Percentiles rank a stretch among this genome's conserved stretches.
Conservation (phyloP, 2,797 vertebrate species). For the Merluccius polli region DNA sequence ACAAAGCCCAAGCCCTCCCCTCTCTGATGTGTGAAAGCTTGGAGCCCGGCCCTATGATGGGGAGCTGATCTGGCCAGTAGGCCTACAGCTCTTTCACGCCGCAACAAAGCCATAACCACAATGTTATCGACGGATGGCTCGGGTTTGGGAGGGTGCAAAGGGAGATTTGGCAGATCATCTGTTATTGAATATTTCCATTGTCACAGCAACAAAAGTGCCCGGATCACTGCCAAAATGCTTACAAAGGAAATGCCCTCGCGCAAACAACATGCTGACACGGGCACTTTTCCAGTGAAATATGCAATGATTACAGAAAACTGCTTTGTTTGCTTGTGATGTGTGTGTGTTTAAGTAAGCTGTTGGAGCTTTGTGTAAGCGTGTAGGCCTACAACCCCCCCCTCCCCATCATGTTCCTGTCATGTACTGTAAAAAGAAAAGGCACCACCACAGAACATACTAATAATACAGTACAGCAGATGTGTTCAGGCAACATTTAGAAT, state of each 20-base stretch:
- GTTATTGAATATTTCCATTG: conserved; percentile 71
- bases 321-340: conserved; percentile 63
- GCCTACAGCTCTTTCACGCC: conserved; percentile 13
- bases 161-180: conserved; percentile 60
- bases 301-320: conserved; percentile 75
- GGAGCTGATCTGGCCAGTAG: conserved; percentile 42
- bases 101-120: conserved; percentile 50
- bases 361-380: conserved; percentile 16
- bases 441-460: neutral
- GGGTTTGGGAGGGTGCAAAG: conserved; percentile 38
- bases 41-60: neutral
- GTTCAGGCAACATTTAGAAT: neutral
- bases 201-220: conserved; percentile 72
- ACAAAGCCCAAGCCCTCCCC: conserved; percentile 21
- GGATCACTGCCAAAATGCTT: conserved; percentile 74
- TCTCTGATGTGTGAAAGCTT: too few relatives aligned
- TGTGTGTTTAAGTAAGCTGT: conserved; percentile 52
- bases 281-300: conserved; percentile 82
- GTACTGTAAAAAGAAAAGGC: conserved; percentile 16
- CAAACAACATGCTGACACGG: conserved; percentile 78
- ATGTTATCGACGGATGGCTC: conserved; percentile 46
- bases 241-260: conserved; percentile 82
- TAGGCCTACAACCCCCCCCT: neutral
- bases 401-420: conserved; percentile 6
- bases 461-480: neutral